These are phyloP conservation scores for Tromatobia lineatoria DNA, from an alignment of 2,888 invertebrate genomes.

Conservation along the genomic window DNA sequence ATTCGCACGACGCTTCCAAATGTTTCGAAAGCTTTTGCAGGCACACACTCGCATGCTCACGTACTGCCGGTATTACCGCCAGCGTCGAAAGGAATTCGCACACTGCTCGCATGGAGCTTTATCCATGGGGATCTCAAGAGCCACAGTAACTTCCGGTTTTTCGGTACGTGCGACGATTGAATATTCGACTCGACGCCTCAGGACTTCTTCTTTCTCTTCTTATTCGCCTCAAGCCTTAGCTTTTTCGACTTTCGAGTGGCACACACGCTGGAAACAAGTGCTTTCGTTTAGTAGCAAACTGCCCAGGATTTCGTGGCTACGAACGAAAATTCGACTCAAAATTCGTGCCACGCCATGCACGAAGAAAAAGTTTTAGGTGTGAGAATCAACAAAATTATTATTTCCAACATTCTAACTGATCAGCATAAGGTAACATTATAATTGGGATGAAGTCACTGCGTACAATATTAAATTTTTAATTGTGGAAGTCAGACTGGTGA, in stretches of 20 bases:
- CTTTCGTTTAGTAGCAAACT: not conserved
- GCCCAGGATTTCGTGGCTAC: not conserved
- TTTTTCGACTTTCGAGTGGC: conserved; percentile 14
- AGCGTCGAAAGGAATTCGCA: conserved; percentile 8
- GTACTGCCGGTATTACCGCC: conserved; percentile 11
- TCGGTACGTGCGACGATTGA: conserved; percentile 48
- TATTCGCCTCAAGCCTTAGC: conserved; percentile 21
- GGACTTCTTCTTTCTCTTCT: conserved; percentile 17
- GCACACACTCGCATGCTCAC: conserved; percentile 13
- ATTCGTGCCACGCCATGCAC: not conserved
- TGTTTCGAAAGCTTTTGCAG: conserved; percentile 53
- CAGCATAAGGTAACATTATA: no score
- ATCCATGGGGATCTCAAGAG: conserved; percentile 1
- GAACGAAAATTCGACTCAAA: not conserved
- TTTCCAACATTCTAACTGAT: no score
- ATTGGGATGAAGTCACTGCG: no score
- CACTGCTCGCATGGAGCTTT: conserved; percentile 33
- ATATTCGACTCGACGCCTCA: conserved; percentile 46
- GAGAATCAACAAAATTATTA: no score
- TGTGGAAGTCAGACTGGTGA: no score
- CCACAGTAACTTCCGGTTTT: conserved; percentile 38
- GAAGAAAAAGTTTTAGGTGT: no score
- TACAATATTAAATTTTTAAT: no score
- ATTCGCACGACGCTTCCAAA: conserved; percentile 39
- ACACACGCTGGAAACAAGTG: conserved; percentile 10